A percentile compares a stretch with the other conserved stretches of the same genome.
Conservation (phyloP, 2,888 invertebrate genomes). For the Cyrtodaria siliqua region DNA sequence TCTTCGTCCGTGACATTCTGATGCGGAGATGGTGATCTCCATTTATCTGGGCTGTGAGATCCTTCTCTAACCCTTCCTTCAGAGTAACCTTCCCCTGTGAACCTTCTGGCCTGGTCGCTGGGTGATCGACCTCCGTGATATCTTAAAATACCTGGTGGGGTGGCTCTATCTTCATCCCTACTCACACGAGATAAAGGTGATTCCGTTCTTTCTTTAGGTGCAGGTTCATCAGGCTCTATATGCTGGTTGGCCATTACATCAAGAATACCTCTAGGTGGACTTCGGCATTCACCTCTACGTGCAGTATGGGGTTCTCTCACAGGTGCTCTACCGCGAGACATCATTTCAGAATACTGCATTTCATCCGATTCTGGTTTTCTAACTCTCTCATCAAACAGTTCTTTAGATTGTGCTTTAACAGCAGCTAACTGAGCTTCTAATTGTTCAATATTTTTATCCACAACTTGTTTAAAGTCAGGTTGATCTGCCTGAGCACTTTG, state of each 20-base stretch:
- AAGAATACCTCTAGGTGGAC: slow-evolving; percentile 62
- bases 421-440: slow-evolving; percentile 58
- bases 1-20: slow-evolving; percentile 18
- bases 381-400: slow-evolving; percentile 53
- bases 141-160: slow-evolving; percentile 55
- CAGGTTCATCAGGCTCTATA: slow-evolving; percentile 49
- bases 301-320: slow-evolving; percentile 28
- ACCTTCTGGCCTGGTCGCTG: slow-evolving; percentile 38
- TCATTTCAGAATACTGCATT: not conserved
- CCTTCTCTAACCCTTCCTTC: slow-evolving; percentile 30
- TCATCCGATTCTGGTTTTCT: slow-evolving; percentile 16
- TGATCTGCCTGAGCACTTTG: slow-evolving; percentile 47
- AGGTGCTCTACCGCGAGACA: slow-evolving; percentile 36
- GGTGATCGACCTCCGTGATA: slow-evolving; percentile 49
- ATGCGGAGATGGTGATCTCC: slow-evolving; percentile 21
- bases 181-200: slow-evolving; percentile 3
- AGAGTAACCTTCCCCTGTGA: slow-evolving; percentile 8
- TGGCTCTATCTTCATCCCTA: slow-evolving; percentile 24
- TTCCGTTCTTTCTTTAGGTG: slow-evolving; percentile 32
- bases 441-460: slow-evolving; percentile 60
- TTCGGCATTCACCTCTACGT: slow-evolving; percentile 42
- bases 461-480: slow-evolving; percentile 48
- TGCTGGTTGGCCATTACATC: slow-evolving; percentile 63
- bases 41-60: slow-evolving; percentile 39
- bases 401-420: slow-evolving; percentile 63